These are phyloP conservation scores for Atethmia centrago DNA, from an alignment of 2,888 invertebrate genomes.

Conservation along the genomic window DNA sequence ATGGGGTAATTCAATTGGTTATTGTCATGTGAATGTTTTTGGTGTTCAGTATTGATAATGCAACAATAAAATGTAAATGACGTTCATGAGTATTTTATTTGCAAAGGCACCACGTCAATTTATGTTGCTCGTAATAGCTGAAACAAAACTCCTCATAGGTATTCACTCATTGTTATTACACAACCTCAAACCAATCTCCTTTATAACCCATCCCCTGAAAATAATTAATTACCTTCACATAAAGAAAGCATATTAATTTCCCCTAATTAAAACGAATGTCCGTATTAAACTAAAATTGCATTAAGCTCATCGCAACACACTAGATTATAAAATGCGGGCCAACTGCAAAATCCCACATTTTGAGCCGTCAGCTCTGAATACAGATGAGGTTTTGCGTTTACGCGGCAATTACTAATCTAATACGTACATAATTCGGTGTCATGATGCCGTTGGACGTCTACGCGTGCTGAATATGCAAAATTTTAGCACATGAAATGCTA, in stretches of 20 bases:
- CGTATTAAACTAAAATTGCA: constrained; percentile 59
- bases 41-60: background rate
- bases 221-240: constrained; percentile 6
- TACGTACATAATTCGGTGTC: constrained; percentile 74
- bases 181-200: background rate
- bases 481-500: constrained; percentile 63
- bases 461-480: constrained; percentile 63
- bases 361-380: constrained; percentile 70
- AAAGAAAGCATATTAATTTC: constrained; percentile 24
- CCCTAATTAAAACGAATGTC: constrained; percentile 53
- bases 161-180: background rate
- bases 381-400: constrained; percentile 77
- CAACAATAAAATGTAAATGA: background rate
- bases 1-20: constrained; percentile 23
- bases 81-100: background rate
- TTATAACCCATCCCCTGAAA: background rate
- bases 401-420: constrained; percentile 78
- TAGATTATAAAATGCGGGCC: constrained; percentile 61
- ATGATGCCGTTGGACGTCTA: constrained; percentile 58
- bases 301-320: constrained; percentile 45
- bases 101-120: background rate
- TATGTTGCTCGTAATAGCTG: no score
- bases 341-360: constrained; percentile 61
- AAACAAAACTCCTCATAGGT: background rate
- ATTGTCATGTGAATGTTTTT: constrained; percentile 10